Base-by-base conservation (phyloP, 1,140 invertebrate species). In the Cepaea nemoralis region DNA sequence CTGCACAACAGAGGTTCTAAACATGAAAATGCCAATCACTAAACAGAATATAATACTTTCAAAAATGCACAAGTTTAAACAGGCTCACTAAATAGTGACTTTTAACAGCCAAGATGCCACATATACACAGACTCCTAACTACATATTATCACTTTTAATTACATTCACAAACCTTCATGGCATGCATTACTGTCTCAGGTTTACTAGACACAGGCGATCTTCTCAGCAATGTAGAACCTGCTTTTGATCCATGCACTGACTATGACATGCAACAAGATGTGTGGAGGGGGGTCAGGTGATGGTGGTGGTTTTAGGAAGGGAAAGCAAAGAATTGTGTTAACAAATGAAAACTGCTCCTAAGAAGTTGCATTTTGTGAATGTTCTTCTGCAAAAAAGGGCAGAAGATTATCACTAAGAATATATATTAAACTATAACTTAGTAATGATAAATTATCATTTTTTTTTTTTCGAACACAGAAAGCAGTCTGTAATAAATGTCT, bases 121-220 rank as follows among this genome's bases (percentile, higher is more conserved):
- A n/a, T n/a, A n/a, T n/a, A n/a, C n/a, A n/a, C n/a, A n/a, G 42
- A 45, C 42, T 10, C 6, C 42, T 45, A 73, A 76, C 14, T 31
- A 76, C 24, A 67, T 31, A 77, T 48, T 42, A 8, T 42, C 50
- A 77, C 50, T 35, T 19, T 75, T 76, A 55, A 35, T 42, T 70
- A 24, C 63, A 42, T 39, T 77, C 42, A 83, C 77, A 86, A 88
- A 97, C 96, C 90, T 97, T 96, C 83, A 98, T 93, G 40, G 97
- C 96, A 86, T 96, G 93, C 8, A 97, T 96, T 0, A 98, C 96
- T 19, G 96, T 96, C 91, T 97, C 96, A 22, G 97, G 96, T 67
- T 96, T 91, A 31, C 87, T 82, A n/a, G 77, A 67, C 39, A 69
- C 42, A 3, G 77, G 37, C 33, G 77, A 45, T 63, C 48, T 78